These are phyloP conservation scores for Hemaris fuciformis DNA, from an alignment of 2,888 invertebrate species.

Conservation along the genomic window DNA sequence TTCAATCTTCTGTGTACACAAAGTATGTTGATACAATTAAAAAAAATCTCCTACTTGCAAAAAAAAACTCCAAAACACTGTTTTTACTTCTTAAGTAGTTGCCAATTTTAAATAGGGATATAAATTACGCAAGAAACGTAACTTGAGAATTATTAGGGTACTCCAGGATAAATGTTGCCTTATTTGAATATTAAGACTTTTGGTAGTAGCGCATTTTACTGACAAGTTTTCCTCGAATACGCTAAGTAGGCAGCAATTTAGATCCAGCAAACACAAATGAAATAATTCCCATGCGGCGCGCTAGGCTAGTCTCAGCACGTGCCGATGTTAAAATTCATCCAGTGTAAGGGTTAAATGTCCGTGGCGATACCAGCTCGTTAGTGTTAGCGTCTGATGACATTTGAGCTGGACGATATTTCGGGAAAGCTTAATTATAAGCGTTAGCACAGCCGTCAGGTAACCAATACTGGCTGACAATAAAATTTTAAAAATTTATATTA, in stretches of 20 bases:
- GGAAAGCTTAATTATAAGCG: conserved; percentile 32
- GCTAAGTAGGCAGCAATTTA: conserved; percentile 2
- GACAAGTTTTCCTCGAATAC: background rate
- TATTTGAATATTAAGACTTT: background rate
- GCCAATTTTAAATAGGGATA: background rate
- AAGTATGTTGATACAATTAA: background rate
- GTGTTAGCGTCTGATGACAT: conserved; percentile 21
- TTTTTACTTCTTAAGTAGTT: background rate
- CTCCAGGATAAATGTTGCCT: background rate
- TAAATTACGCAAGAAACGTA: background rate
- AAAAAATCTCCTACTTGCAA: background rate
- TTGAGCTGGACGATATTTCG: background rate
- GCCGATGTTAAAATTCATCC: conserved; percentile 26
- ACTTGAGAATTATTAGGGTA: background rate
- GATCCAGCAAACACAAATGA: conserved; percentile 1
- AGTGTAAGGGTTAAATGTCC: conserved; percentile 33
- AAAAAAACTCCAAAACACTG: background rate
- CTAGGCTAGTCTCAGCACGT: background rate
- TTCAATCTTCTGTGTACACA: background rate
- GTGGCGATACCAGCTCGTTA: conserved; percentile 41
- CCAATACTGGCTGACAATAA: conserved; percentile 24
- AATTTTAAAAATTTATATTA: conserved; percentile 25
- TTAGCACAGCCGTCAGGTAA: conserved; percentile 33
- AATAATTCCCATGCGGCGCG: conserved; percentile 9
- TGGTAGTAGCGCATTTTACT: background rate